These are phyloP conservation scores for Bombyx huttoni DNA, from an alignment of 2,888 invertebrate genomes.

Conservation along the genomic window DNA sequence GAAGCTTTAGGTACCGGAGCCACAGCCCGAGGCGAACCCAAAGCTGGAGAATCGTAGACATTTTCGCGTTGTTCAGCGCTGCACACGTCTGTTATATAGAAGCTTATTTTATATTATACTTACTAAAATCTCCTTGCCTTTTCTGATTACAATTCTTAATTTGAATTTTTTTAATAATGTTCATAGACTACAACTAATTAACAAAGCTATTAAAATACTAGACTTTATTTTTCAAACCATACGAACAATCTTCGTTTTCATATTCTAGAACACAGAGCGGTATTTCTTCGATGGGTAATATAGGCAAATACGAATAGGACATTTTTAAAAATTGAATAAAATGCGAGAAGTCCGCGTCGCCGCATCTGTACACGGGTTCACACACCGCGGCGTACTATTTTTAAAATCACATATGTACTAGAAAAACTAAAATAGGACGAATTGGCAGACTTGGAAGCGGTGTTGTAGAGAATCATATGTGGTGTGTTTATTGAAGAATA, in stretches of 20 bases:
- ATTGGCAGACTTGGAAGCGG: slow-evolving; percentile 13
- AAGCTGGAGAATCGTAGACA: slow-evolving; percentile 53
- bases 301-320: slow-evolving; percentile 47
- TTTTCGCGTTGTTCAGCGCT: slow-evolving; percentile 37
- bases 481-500: slow-evolving; percentile 6
- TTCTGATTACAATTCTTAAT: too few relatives aligned
- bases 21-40: slow-evolving; percentile 50
- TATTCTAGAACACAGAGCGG: slow-evolving; percentile 67
- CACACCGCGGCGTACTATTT: slow-evolving; percentile 25
- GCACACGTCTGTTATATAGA: slow-evolving; percentile 38
- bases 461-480: background rate
- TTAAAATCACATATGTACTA: slow-evolving; percentile 55
- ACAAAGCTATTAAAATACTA: background rate
- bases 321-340: slow-evolving; percentile 23
- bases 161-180: too few relatives aligned
- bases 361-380: slow-evolving; percentile 20
- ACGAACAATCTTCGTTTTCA: slow-evolving; percentile 29
- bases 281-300: slow-evolving; percentile 56
- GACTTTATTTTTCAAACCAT: background rate
- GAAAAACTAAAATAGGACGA: slow-evolving; percentile 49
- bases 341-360: slow-evolving; percentile 12
- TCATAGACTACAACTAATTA: background rate
- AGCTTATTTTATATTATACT: background rate
- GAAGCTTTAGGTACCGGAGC: slow-evolving; percentile 21
- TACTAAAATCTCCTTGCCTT: too few relatives aligned